phyloP scores from a whole-genome alignment of 2,797 vertebrate genomes.

The Halcyon badia region DNA sequence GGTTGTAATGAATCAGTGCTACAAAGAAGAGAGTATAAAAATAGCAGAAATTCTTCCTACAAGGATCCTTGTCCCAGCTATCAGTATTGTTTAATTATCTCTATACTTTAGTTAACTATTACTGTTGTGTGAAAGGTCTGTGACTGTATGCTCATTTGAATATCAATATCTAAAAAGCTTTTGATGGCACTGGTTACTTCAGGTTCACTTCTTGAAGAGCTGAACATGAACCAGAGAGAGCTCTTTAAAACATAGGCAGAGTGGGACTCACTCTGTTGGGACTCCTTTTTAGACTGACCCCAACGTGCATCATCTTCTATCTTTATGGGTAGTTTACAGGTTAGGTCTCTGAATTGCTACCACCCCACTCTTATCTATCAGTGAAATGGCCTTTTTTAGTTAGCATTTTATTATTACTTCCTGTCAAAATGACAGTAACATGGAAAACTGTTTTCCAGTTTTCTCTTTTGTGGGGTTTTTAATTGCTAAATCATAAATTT shows the following conservation, averaged over 20 bases:
- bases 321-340: background rate
- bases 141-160: background rate
- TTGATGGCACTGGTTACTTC: background rate
- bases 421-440: background rate
- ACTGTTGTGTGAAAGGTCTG: background rate
- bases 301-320: background rate
- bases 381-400: background rate
- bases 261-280: background rate
- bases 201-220: background rate
- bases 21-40: constrained; percentile 30
- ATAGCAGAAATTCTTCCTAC: constrained; percentile 37
- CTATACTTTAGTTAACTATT: constrained; percentile 17
- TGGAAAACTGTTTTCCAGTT: background rate
- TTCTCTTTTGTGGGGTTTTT: background rate
- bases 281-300: background rate
- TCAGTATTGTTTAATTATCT: constrained; percentile 11
- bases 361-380: background rate
- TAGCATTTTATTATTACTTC: background rate
- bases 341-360: background rate
- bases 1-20: constrained; percentile 42
- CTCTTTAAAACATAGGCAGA: background rate
- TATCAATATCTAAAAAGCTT: constrained; percentile 21
- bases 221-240: background rate
- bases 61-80: constrained; percentile 17
- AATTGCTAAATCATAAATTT: background rate